phyloP scores from a whole-genome alignment of 35 echinoderm and acorn worm species.

The Strongylocentrotus purpuratus region DNA sequence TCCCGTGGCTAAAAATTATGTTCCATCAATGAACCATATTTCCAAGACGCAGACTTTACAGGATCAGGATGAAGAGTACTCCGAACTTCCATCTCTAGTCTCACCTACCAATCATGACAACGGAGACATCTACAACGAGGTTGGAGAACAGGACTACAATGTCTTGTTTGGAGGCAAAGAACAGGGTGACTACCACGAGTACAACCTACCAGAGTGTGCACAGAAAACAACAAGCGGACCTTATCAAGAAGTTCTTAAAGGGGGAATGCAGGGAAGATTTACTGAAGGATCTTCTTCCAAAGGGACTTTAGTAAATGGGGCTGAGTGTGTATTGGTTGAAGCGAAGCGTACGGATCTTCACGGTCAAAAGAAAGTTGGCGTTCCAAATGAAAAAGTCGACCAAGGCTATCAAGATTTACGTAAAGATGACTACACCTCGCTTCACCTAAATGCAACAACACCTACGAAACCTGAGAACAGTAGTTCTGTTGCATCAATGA shows the following conservation, averaged over 20 bases:
- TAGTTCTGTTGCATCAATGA: not conserved
- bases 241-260: not conserved
- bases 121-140: not conserved
- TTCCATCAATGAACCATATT: no score
- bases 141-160: slow-evolving; percentile 16
- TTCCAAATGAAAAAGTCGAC: not conserved
- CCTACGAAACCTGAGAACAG: not conserved
- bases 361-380: not conserved
- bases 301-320: not conserved
- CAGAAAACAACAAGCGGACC: not conserved
- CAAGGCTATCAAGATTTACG: not conserved
- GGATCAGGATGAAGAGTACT: no score
- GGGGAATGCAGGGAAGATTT: not conserved
- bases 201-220: not conserved
- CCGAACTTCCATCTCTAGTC: not conserved
- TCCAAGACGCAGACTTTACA: no score
- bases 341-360: not conserved
- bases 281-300: not conserved
- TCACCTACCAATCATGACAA: not conserved
- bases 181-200: slow-evolving; percentile 6
- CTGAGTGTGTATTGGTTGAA: not conserved
- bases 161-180: not conserved
- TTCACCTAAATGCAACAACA: not conserved
- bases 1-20: no score
- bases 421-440: not conserved